These are phyloP conservation scores for Strigamia maritima DNA, from an alignment of 2,888 invertebrate genomes.

Conservation along the genomic window DNA sequence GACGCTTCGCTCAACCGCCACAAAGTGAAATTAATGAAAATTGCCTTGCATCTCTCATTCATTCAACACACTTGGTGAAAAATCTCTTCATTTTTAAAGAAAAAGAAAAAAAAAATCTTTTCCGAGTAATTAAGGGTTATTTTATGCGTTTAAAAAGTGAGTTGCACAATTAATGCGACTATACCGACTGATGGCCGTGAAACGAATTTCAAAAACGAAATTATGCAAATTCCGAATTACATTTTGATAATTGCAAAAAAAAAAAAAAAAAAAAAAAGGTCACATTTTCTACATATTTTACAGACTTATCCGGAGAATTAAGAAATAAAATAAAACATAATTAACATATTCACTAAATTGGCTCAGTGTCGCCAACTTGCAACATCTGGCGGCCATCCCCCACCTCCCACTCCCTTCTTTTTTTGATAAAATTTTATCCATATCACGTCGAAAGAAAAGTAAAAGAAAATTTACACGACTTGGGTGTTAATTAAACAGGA, in stretches of 20 bases:
- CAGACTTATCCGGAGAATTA: background rate
- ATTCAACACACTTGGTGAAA: background rate
- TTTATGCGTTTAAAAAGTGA: background rate
- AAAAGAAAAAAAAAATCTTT: background rate
- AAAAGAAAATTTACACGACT: slow-evolving; percentile 20
- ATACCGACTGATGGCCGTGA: background rate
- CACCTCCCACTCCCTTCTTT: background rate
- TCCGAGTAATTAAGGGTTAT: slow-evolving; percentile 11
- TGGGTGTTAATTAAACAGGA: slow-evolving; percentile 4
- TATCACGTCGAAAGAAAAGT: background rate
- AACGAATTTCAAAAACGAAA: background rate
- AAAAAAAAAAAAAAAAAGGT: background rate
- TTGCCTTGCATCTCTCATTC: slow-evolving; percentile 17
- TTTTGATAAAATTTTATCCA: background rate
- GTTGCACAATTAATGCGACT: slow-evolving; percentile 7
- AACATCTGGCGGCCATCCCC: background rate
- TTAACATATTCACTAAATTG: slow-evolving; percentile 13
- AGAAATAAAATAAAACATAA: background rate
- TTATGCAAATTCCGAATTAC: background rate
- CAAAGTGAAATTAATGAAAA: slow-evolving; percentile 28
- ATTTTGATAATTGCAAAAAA: background rate
- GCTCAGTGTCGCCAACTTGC: background rate
- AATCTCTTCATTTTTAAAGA: background rate
- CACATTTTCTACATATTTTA: too few species aligned
- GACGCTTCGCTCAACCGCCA: background rate